phyloP scores from a whole-genome alignment of 2,113 vertebrate genomes.

The Leiothrix lutea region DNA sequence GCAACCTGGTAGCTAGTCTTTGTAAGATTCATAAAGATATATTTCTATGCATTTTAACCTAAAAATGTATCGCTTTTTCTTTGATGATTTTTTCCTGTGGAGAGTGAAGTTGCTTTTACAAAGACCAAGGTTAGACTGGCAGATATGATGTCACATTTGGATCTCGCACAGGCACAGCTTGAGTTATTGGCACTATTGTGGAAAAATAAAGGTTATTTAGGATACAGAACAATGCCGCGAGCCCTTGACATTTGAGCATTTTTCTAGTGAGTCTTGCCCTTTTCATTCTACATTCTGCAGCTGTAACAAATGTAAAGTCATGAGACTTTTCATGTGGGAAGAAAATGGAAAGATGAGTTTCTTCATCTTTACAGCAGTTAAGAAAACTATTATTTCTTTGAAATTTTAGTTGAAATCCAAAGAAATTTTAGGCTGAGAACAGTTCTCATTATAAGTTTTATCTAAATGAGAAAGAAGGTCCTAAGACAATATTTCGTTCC shows the following conservation, averaged over 20 bases:
- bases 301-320: neutral
- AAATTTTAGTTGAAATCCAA: neutral
- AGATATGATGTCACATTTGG: slow-evolving; percentile 25
- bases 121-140: neutral
- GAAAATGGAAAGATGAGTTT: neutral
- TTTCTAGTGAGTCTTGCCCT: slow-evolving; percentile 42
- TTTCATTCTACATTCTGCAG: slow-evolving; percentile 23
- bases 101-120: neutral
- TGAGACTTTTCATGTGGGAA: neutral
- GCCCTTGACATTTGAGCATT: slow-evolving; percentile 42
- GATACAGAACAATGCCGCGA: neutral
- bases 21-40: neutral
- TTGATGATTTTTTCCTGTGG: neutral
- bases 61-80: neutral
- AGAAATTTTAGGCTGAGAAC: neutral
- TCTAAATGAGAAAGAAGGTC: neutral
- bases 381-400: neutral
- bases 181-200: slow-evolving; percentile 7
- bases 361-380: neutral
- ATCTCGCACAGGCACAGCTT: slow-evolving; percentile 24
- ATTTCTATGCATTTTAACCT: neutral
- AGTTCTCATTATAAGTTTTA: neutral
- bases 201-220: slow-evolving; percentile 51
- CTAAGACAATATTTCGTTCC: neutral
- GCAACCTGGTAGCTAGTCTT: neutral